Conservation (phyloP, 2,888 invertebrate genomes). For the Willowsia nigromaculata region DNA sequence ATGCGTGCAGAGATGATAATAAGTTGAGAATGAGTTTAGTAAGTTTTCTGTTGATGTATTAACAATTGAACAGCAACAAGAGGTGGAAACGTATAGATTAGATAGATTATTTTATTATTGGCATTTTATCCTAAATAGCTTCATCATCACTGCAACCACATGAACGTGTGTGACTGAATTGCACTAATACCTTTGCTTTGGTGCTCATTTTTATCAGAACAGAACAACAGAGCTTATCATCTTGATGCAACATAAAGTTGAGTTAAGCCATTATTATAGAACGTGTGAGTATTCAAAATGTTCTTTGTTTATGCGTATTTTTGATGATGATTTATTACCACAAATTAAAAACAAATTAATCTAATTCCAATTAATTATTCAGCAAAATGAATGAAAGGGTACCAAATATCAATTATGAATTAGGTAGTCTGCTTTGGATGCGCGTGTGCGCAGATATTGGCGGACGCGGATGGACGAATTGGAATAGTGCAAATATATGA, state of each 20-base stretch:
- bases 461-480: not conserved
- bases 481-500: not conserved
- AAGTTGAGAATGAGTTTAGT: no score
- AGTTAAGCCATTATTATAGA: not conserved
- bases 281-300: not conserved
- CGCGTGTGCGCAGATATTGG: not conserved
- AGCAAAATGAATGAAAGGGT: not conserved
- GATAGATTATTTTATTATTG: conserved; percentile 31
- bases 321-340: conserved; percentile 36
- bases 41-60: not conserved
- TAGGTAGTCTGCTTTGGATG: not conserved
- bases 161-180: not conserved
- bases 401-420: not conserved
- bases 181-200: not conserved
- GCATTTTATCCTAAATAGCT: conserved; percentile 33
- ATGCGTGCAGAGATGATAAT: no score
- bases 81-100: not conserved
- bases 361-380: conserved; percentile 27
- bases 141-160: conserved; percentile 1
- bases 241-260: not conserved
- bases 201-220: not conserved
- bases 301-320: not conserved
- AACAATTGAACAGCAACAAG: not conserved
- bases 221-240: conserved; percentile 28
- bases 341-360: conserved; percentile 27